Base-by-base conservation (phyloP, 2,113 vertebrate species). In the Ploceus nigricollis region DNA sequence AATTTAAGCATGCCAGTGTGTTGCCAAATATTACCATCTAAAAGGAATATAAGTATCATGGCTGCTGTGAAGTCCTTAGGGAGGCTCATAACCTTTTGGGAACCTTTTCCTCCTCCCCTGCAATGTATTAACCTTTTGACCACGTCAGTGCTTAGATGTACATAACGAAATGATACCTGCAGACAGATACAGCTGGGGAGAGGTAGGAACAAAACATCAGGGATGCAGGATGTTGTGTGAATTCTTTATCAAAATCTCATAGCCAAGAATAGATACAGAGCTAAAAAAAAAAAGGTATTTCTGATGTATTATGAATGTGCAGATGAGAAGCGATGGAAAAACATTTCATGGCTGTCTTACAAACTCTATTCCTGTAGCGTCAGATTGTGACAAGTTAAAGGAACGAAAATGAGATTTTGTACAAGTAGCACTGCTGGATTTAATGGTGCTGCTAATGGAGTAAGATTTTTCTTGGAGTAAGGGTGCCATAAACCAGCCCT, bases 251-350 rank as follows among this genome's bases (percentile, higher is more conserved):
- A 88, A 93, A 96, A 75, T 57, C 75, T 95, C 25, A 60, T 44
- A 56, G 35, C 85, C 64, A 87, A 92, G 60, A 94, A 96, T 71
- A 96, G 77, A 79, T 17, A 75, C 58, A 68, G 70, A 88, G 60
- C 33, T 51, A 23, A 51, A 90, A 90, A 71, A 90, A 64, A 17
- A 53, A 23, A 53, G 33, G 15, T 70, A 77, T 83, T 94, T 96
- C 71, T 73, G 58, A 93, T 93, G 82, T 61, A 45, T 96, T 95
- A 93, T 88, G 92, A 93, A 90, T 86, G 94, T 90, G 85, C 56
- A 88, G 69, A 91, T 89, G 60, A 88, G 82, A 90, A 81, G 66
- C 22, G n/a, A 83, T 5, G 2, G 79, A 44, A 56, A 91, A 95
- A 68, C 33, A 24, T 83, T 95, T 63, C 68, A 61, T 22, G 17